Evolutionary conservation across 2,888 invertebrate species (phyloP), one percentile per base, ranked within the genome.

Genomic region (Euplexia lucipara): DNA sequence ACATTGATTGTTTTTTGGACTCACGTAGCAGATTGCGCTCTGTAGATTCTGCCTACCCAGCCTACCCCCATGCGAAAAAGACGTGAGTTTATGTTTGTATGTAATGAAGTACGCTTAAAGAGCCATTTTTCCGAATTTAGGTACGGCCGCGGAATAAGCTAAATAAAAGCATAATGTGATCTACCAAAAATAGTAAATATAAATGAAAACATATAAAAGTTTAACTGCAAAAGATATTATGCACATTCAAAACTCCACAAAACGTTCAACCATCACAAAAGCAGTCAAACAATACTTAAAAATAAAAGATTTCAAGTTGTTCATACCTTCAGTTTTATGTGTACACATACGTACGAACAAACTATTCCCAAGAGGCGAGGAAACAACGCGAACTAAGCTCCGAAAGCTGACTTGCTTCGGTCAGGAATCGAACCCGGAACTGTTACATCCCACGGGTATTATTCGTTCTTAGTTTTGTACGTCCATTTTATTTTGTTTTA

Each of bases 381-480:
- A 66, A 80, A 79, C 81, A 79, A 78, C 77, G 76, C 53, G 67
- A 76, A 78, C 76, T 80, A 80, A 82, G 82, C 83, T 79, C 68
- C 71, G n/a, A 67, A 73, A 76, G 81, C 82, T 70, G 72, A 74
- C 82, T 80, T 70, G 81, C 80, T 70, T 74, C 77, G 81, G 83
- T 79, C 78, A 79, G 83, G 81, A 80, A 82, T 82, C 83, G 82
- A 82, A 82, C 78, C 81, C 70, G 81, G 77, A 80, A 79, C 82
- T 70, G 49, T 68, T 69, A 70, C 78, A 57, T 82, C 82, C 78
- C 83, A 52, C 16, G 83, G 81, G 82, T 57, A 75, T 81, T 81
- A 68, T 74, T 67, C 64, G 83, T 71, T 75, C 53, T 60, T 76
- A 60, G 70, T 78, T 78, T 65, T 71, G 63, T 67, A 49, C 65